phyloP scores from a whole-genome alignment of 2,888 invertebrate species.

The Strigamia maritima region DNA sequence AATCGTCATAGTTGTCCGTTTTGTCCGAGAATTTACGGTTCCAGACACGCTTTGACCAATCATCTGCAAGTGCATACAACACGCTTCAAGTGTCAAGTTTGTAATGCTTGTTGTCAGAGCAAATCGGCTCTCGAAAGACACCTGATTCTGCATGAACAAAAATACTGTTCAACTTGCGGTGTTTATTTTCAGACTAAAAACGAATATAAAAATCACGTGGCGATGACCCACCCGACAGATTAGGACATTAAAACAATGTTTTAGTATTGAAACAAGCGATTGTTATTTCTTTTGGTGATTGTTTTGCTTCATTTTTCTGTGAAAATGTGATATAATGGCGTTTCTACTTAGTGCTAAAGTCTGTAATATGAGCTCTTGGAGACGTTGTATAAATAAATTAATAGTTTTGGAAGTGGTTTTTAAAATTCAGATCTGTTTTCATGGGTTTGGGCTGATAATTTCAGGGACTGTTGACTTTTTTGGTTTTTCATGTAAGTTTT shows the following conservation, averaged over 20 bases:
- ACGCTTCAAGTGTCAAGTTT: slow-evolving; percentile 27
- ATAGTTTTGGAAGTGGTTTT: too few relatives aligned
- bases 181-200: neutral
- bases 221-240: neutral
- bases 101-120: slow-evolving; percentile 15
- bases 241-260: neutral
- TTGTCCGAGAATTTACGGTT: slow-evolving; percentile 12
- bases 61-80: slow-evolving; percentile 21
- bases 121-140: slow-evolving; percentile 10
- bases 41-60: slow-evolving; percentile 13
- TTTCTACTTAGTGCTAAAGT: too few relatives aligned
- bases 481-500: too few relatives aligned
- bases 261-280: neutral
- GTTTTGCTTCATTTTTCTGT: neutral
- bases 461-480: neutral
- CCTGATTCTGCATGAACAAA: neutral
- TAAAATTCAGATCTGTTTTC: neutral
- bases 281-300: neutral
- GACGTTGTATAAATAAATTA: too few relatives aligned
- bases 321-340: too few relatives aligned
- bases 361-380: too few relatives aligned
- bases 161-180: neutral
- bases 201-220: neutral
- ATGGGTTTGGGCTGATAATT: neutral
- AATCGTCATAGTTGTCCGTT: slow-evolving; percentile 3